Evolutionary conservation across 2,888 invertebrate species (phyloP), one percentile per base, ranked within the genome.

Genomic region (Caenorhabditis sp.): DNA sequence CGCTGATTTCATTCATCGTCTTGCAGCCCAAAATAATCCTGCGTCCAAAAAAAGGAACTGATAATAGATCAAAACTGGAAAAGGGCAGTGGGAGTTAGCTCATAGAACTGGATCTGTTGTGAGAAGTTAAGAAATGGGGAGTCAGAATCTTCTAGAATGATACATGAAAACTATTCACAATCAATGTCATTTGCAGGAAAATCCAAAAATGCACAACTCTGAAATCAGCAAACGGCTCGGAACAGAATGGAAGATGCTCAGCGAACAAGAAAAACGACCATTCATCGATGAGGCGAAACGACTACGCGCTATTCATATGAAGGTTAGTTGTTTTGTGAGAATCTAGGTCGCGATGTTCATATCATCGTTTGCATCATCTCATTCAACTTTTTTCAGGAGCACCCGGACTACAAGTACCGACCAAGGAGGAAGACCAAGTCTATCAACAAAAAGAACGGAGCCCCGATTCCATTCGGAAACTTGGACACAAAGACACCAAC

Each of bases 221-320:
- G 87, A 87, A 66, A 87, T 87, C 80, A 82, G 82, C 26, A 87
- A 87, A 73, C 80, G 98, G 72, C 94, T 99, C 85, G 98, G 98
- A 22, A 97, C 97, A 72, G 98, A 98, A 93, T 99, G 98, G 98
- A 98, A 98, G 93, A 94, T 97, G 87, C 94, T 99, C 85, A 96
- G 96, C 86, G 98, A 98, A 93, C 94, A 95, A 3, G 98, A 98
- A 93, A 99, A 99, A 93, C 94, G 98, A 89, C 98, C 98, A 66
- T 99, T 98, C 94, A 98, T 98, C 92, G 98, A 99, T 93, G 98
- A 99, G 93, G 98, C 98, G 81, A 98, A 98, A 93, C 94, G 98
- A 90, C 94, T 99, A 90, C 94, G 98, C 38, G 97, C 98, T 7
- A 96, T 98, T 73, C 99, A 99, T 94, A 98, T 99, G 98, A 98